These are phyloP conservation scores for Papilio dardanus DNA, from an alignment of 1,140 invertebrate genomes.

Conservation along the genomic window DNA sequence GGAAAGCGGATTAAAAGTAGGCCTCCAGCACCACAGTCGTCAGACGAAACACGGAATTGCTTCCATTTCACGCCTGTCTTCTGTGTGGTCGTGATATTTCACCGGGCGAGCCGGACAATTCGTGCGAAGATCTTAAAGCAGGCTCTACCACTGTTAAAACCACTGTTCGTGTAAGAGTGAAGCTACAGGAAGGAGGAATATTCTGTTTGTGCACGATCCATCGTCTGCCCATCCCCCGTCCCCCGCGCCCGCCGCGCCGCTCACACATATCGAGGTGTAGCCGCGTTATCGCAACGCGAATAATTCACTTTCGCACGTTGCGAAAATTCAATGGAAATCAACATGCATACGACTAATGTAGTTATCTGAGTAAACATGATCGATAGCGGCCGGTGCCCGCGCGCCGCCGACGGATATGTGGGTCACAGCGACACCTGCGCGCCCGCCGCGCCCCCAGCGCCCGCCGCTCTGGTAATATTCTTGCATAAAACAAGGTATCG, in stretches of 20 bases:
- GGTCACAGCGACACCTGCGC: constrained; percentile 57
- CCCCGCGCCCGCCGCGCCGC: background rate
- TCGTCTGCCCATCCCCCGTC: no score
- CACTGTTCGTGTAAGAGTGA: no score
- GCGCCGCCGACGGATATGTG: constrained; percentile 53
- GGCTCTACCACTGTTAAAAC: no score
- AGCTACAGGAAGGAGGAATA: no score
- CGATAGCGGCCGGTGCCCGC: constrained; percentile 60
- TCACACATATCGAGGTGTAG: constrained; percentile 41
- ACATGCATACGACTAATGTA: constrained; percentile 47
- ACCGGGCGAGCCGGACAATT: no score
- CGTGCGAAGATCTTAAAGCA: no score
- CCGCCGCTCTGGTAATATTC: constrained; percentile 14
- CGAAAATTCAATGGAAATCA: constrained; percentile 48
- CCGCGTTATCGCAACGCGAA: constrained; percentile 39
- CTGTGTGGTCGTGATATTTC: no score
- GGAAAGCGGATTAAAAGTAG: no score
- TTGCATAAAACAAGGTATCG: background rate
- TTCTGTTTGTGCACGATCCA: no score
- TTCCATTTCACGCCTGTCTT: no score
- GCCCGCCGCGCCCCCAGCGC: constrained; percentile 1
- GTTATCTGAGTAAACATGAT: constrained; percentile 59
- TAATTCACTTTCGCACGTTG: constrained; percentile 46
- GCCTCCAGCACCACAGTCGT: no score
- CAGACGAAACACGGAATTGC: no score